phyloP scores from a whole-genome alignment of 2,888 invertebrate genomes.

The Drepanosiphum platanoidis region DNA sequence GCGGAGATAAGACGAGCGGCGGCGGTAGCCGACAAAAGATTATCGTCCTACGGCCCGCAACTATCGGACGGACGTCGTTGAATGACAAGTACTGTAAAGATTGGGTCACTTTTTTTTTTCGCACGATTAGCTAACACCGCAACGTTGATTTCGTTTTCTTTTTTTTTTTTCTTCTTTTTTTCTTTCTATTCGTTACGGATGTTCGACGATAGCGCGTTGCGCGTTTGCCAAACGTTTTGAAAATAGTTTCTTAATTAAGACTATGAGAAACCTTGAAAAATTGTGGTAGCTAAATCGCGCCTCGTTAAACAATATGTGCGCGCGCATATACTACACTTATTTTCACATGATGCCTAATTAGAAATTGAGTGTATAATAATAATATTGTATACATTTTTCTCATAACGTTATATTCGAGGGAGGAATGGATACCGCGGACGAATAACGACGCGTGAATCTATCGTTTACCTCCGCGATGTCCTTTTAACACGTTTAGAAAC shows the following conservation, averaged over 20 bases:
- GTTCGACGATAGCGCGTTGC: background rate
- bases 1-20: slow-evolving; percentile 47
- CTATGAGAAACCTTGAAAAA: slow-evolving; percentile 24
- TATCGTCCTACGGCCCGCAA: slow-evolving; percentile 7
- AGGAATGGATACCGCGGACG: too few species aligned
- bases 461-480: too few species aligned
- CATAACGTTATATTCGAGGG: background rate
- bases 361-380: background rate
- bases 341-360: too few species aligned
- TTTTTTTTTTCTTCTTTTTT: slow-evolving; percentile 24
- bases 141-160: slow-evolving; percentile 38
- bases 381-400: background rate
- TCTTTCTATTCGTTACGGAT: slow-evolving; percentile 25
- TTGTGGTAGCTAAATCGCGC: background rate
- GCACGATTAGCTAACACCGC: slow-evolving; percentile 30
- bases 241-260: slow-evolving; percentile 36
- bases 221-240: slow-evolving; percentile 17
- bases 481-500: too few species aligned
- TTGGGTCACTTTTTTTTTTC: slow-evolving; percentile 31
- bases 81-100: slow-evolving; percentile 25
- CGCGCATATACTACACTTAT: background rate
- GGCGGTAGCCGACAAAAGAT: slow-evolving; percentile 43
- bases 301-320: background rate
- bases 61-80: slow-evolving; percentile 10
- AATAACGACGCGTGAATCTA: too few species aligned